Base-by-base conservation (phyloP, 2,888 invertebrate genomes). In the Macrosoma leucophasiata region DNA sequence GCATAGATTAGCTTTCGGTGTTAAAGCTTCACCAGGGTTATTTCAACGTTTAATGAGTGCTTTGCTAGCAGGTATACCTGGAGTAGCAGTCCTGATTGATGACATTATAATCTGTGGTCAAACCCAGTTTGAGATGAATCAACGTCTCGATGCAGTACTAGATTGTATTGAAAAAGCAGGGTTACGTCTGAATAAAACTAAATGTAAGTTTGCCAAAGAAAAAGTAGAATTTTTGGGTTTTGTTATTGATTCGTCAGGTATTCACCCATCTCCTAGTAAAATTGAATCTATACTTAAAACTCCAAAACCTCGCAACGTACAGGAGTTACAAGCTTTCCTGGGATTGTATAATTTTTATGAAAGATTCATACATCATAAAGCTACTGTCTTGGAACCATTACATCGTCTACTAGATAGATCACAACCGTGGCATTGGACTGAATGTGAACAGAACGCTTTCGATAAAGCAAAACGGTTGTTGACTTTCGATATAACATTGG, bases 381-480 rank as follows among this genome's bases (percentile, higher is more conserved):
- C 31, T 10, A 10, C 20, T 8, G 13, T 29, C 13, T 20, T 29
- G 20, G 17, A 29, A 14, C 29, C 29, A 3, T 29, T 29, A 14
- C 20, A 29, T n/a, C n/a, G n/a, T n/a, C n/a, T n/a, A n/a, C n/a
- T n/a, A n/a, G n/a, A n/a, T n/a, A n/a, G n/a, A n/a, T n/a, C n/a
- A n/a, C n/a, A n/a, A n/a, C n/a, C n/a, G n/a, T n/a, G n/a, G n/a
- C n/a, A n/a, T n/a, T n/a, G n/a, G n/a, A n/a, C n/a, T n/a, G 14
- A 37, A 5, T 8, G n/a, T 9, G 43, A 50, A 26, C 32, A 40
- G 8, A 20, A 29, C 3, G 32, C 38, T 2, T 51, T 46, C 27
- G 18, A 36, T 9, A 27, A 20, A 5, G 39, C 42, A 1, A 43
- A 41, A 33, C 17, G 20, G 1, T 17, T 33, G 36, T 29, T 22